Conservation (phyloP, 2,888 invertebrate genomes). For the Holacanthella duospinosa region DNA sequence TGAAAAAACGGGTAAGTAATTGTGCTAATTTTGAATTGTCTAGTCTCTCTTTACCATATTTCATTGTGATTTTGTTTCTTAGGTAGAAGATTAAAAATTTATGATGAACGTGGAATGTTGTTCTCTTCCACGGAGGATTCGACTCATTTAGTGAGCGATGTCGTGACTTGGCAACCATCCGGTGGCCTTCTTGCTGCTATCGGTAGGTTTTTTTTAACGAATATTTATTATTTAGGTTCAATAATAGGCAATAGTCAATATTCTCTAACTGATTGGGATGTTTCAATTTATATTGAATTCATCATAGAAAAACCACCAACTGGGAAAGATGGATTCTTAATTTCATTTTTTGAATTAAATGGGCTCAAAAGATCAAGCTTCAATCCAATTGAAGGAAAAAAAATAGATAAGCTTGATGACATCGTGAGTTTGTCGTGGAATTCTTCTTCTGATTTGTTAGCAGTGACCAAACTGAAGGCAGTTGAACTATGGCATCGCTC, state of each 20-base stretch:
- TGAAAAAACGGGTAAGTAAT: constrained; percentile 11
- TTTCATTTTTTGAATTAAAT: constrained; percentile 33
- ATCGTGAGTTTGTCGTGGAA: constrained; percentile 27
- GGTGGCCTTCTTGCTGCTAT: constrained; percentile 26
- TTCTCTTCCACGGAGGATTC: constrained; percentile 27
- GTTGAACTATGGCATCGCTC: constrained; percentile 34
- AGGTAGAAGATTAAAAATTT: constrained; percentile 21
- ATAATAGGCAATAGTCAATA: not conserved
- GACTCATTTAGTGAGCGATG: constrained; percentile 12
- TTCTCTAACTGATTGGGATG: not conserved
- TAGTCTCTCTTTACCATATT: too few relatives aligned
- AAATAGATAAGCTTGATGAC: constrained; percentile 8
- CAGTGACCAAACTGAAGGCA: constrained; percentile 14
- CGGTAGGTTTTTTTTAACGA: not conserved
- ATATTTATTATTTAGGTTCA: too few relatives aligned
- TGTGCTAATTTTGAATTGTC: not conserved
- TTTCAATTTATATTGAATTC: not conserved
- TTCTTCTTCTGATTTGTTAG: constrained; percentile 27
- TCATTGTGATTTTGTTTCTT: not conserved
- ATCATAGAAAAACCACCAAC: constrained; percentile 17
- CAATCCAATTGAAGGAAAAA: constrained; percentile 19
- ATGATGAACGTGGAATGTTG: constrained; percentile 28
- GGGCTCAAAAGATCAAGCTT: constrained; percentile 33
- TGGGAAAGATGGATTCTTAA: constrained; percentile 13
- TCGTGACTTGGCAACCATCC: constrained; percentile 32